Conservation (phyloP, 2,888 invertebrate genomes). For the Tetheella fluctuosa region DNA sequence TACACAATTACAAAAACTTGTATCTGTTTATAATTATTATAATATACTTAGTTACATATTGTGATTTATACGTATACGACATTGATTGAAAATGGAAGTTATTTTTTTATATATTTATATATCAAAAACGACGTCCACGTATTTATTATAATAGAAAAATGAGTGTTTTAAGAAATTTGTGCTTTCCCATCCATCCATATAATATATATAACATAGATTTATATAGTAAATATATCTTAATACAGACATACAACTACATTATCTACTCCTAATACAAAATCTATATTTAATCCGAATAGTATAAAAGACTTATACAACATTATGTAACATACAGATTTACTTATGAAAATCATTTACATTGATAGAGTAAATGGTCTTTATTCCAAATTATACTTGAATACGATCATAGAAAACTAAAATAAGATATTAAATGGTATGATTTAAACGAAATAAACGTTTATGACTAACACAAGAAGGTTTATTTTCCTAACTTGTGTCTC, state of each 20-base stretch:
- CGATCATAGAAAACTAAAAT: not conserved
- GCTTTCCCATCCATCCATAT: constrained; percentile 53
- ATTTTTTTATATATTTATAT: constrained; percentile 19
- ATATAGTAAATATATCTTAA: constrained; percentile 34
- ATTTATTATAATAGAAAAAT: constrained; percentile 52
- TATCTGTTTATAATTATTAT: constrained; percentile 40
- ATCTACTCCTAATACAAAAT: constrained; percentile 65
- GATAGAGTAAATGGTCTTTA: not conserved
- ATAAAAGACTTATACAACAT: constrained; percentile 54
- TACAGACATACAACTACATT: constrained; percentile 54
- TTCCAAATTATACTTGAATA: not conserved
- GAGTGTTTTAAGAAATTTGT: constrained; percentile 70
- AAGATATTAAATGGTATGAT: not conserved
- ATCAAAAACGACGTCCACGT: constrained; percentile 51
- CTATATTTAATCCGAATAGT: constrained; percentile 63
- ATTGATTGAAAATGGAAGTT: constrained; percentile 50
- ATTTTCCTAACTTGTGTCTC: constrained; percentile 3
- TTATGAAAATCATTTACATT: not conserved
- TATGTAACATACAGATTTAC: not conserved
- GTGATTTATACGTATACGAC: constrained; percentile 68
- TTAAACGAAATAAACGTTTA: not conserved
- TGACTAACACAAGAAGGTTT: not conserved
- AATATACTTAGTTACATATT: constrained; percentile 35
- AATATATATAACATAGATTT: constrained; percentile 11
- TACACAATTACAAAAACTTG: constrained; percentile 70